phyloP scores from a whole-genome alignment of 2,797 vertebrate species.

The Euthynnus affinis region DNA sequence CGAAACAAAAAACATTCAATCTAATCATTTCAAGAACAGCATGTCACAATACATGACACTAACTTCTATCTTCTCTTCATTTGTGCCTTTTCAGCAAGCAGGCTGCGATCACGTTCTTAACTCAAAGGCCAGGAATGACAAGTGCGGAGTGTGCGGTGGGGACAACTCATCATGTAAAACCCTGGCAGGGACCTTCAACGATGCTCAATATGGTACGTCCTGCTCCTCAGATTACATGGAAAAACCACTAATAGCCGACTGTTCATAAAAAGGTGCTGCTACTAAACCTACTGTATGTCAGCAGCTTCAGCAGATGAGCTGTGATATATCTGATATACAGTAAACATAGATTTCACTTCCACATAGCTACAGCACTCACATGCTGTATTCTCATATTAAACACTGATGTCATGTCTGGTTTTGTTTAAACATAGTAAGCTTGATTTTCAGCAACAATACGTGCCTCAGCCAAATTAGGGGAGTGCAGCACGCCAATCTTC shows the following conservation, averaged over 20 bases:
- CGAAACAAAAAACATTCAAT: too few species aligned
- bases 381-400: slow-evolving; percentile 17
- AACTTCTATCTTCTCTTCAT: slow-evolving; percentile 1
- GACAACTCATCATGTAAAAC: slow-evolving; percentile 97
- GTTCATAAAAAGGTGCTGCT: slow-evolving; percentile 24
- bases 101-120: slow-evolving; percentile 97
- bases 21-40: neutral
- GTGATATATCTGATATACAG: slow-evolving; percentile 27
- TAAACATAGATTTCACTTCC: slow-evolving; percentile 45
- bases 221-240: slow-evolving; percentile 23
- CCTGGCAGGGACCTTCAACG: slow-evolving; percentile 93
- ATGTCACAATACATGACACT: neutral
- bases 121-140: slow-evolving; percentile 95
- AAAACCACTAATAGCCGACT: slow-evolving; percentile 28
- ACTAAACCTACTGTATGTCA: slow-evolving; percentile 32
- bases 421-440: slow-evolving; percentile 50
- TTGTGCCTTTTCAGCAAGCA: slow-evolving; percentile 90
- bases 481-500: slow-evolving; percentile 14
- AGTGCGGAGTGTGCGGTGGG: slow-evolving; percentile 96
- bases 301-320: slow-evolving; percentile 37
- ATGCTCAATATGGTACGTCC: slow-evolving; percentile 92
- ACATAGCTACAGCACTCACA: slow-evolving; percentile 24
- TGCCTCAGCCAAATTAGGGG: slow-evolving; percentile 28
- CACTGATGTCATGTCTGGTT: slow-evolving; percentile 63
- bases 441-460: slow-evolving; percentile 28